Evolutionary conservation across 2,888 invertebrate genomes (phyloP).

Genomic region (Acleris sparsana): DNA sequence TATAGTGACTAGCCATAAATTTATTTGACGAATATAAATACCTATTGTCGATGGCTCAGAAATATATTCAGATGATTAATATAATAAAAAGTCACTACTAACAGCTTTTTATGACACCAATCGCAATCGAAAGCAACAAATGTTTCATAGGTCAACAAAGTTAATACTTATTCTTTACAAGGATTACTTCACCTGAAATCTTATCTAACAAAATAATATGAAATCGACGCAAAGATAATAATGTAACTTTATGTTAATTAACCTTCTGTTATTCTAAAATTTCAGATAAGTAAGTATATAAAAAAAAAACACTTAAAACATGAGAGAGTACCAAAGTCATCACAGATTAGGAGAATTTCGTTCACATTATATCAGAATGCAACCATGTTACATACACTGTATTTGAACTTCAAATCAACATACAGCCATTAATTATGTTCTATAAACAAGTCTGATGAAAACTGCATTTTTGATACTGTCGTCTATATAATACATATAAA

Average conservation of each 20-base stretch:
- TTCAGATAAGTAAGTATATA: conserved; percentile 66
- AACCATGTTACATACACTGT: conserved; percentile 42
- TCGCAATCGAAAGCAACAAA: conserved; percentile 48
- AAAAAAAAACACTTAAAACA: conserved; percentile 77
- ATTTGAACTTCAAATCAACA: not conserved
- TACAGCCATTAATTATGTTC: conserved; percentile 18
- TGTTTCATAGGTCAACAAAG: conserved; percentile 45
- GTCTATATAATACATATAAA: no score
- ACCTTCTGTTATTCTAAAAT: conserved; percentile 57
- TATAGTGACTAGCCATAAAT: conserved; percentile 48
- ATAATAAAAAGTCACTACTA: conserved; percentile 47
- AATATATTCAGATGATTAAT: conserved; percentile 19
- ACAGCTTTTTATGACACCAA: conserved; percentile 41
- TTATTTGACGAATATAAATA: conserved; percentile 41
- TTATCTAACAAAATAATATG: conserved; percentile 56
- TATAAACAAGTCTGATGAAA: no score
- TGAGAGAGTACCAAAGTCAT: conserved; percentile 82
- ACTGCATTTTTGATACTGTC: no score
- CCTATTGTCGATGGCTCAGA: conserved; percentile 29
- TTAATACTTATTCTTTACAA: conserved; percentile 49
- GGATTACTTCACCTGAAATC: conserved; percentile 42
- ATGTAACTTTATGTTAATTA: conserved; percentile 58
- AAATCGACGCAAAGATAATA: conserved; percentile 47
- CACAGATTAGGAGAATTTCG: conserved; percentile 81
- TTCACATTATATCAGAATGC: conserved; percentile 72